Percentiles rank a stretch among this genome's conserved stretches.
Conservation (phyloP, 2,113 vertebrate genomes). For the Protobothrops mucrosquamatus region DNA sequence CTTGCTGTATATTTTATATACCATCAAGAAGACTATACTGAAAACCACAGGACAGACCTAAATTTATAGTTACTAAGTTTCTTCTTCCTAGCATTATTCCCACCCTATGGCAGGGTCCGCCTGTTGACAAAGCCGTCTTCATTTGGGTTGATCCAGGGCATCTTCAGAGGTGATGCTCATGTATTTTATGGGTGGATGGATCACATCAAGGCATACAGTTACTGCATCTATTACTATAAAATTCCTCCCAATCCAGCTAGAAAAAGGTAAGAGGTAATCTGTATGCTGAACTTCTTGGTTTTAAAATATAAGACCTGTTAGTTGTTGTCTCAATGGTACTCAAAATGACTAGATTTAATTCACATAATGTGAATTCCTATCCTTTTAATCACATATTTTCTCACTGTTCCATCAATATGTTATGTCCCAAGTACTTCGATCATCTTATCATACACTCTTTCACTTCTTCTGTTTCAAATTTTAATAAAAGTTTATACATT, state of each 20-base stretch:
- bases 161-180: not conserved
- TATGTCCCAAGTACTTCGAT: not conserved
- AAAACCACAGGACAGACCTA: not conserved
- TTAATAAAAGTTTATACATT: not conserved
- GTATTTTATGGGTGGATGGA: not conserved
- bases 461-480: not conserved
- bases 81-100: not conserved
- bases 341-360: not conserved
- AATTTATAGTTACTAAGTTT: not conserved
- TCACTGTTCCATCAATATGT: not conserved
- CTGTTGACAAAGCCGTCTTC: not conserved
- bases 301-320: not conserved
- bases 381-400: not conserved
- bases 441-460: not conserved
- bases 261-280: not conserved
- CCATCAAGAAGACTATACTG: too few species aligned
- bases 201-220: not conserved
- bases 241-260: not conserved
- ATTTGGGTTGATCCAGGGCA: not conserved
- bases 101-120: not conserved
- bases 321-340: not conserved
- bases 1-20: not conserved
- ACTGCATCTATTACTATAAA: not conserved
- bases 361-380: not conserved
- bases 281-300: not conserved